Base-by-base conservation (phyloP, 2,888 invertebrate species). In the Stenodema calcarata region DNA sequence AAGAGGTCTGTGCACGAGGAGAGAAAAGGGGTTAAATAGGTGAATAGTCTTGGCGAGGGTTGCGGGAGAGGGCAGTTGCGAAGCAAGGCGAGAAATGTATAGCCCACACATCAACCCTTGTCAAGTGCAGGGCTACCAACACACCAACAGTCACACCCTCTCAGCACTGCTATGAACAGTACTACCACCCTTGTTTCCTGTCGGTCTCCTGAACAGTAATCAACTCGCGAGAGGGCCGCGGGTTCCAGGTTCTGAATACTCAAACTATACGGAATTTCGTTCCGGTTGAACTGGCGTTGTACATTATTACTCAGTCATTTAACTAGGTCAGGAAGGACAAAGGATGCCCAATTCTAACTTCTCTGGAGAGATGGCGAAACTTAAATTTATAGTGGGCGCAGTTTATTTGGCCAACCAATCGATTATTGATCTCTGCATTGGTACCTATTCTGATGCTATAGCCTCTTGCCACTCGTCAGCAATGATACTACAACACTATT, bases 51-150 rank as follows among this genome's bases (percentile, higher is more conserved):
- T 62, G 62, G 62, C 23, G 11, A 1, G n/a, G 35, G 35, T 18
- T 18, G 41, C 14, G 16, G 12, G 30, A 16, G 3, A 75, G 73
- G 12, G 73, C 18, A 7, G 73, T 30, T 14, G 78, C 23, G 78
- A 44, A 79, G 47, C 23, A 50, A 80, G 80, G 80, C 54, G 80
- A 54, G 80, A 80, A 80, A 80, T 80, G 80, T 80, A 80, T 80
- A 80, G 80, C 80, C 80, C 80, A 80, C 80, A 80, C 80, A 80
- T 80, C 80, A 80, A 80, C 80, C 80, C 80, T 80, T 80, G 80
- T 80, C 80, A 80, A 80, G 80, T 80, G 80, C 80, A 80, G 30
- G 16, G 35, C 54, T 50, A 47, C 50, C 80, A 54, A 50, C 80
- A 80, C 14, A 47, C 50, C 50, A 54, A 80, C 50, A 80, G 50